Evolutionary conservation across 1,140 invertebrate genomes (phyloP).

Genomic region (Acromyrmex echinatior): DNA sequence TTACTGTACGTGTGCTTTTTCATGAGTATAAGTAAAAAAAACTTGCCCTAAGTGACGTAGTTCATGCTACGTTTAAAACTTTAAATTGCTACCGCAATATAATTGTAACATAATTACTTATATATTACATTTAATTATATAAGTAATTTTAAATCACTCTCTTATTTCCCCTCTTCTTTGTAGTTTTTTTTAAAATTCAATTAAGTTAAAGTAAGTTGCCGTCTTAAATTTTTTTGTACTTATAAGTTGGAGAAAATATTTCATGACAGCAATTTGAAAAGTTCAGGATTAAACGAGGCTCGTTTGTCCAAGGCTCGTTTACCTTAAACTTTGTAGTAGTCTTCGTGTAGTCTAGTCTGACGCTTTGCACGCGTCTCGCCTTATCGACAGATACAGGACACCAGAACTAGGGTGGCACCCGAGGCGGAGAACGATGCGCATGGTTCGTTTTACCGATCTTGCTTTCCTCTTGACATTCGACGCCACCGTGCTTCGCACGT

Average conservation of each 20-base stretch:
- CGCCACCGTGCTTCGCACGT: conserved; percentile 37
- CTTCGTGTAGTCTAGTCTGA: background rate
- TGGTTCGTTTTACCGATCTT: conserved; percentile 71
- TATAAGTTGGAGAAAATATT: background rate
- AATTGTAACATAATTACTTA: background rate
- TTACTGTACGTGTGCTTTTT: background rate
- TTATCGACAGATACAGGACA: conserved; percentile 37
- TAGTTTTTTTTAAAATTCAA: background rate
- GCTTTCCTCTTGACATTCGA: conserved; percentile 76
- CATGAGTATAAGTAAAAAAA: background rate
- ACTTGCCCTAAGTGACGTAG: background rate
- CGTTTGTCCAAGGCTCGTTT: background rate
- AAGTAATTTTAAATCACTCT: background rate
- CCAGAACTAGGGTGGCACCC: conserved; percentile 46
- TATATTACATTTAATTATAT: background rate
- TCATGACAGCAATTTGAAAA: background rate
- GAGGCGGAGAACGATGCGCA: conserved; percentile 39
- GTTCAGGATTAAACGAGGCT: background rate
- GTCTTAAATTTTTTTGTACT: background rate
- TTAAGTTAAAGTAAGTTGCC: too few relatives aligned
- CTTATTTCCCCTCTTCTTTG: background rate
- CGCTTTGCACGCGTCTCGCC: background rate
- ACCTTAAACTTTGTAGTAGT: conserved; percentile 9
- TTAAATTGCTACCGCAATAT: background rate
- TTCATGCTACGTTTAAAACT: background rate